phyloP scores from a whole-genome alignment of 92 coral and sea anemone species.

The Phenganax stokvisi region DNA sequence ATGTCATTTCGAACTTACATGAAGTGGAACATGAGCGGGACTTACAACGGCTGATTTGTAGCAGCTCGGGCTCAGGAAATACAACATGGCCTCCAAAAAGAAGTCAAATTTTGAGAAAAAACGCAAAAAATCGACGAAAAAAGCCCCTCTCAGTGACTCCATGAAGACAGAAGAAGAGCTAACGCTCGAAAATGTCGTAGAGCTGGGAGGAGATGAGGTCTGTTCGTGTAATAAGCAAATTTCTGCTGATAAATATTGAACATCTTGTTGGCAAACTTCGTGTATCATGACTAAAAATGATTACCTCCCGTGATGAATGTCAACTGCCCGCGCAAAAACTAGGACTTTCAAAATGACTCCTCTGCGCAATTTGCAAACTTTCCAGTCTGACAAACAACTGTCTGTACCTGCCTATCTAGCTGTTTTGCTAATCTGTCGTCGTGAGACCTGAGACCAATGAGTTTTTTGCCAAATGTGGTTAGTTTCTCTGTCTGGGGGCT shows the following conservation, averaged over 20 bases:
- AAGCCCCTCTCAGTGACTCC: not conserved
- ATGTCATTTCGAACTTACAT: not conserved
- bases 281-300: too few species aligned
- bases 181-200: constrained; percentile 68
- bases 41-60: not conserved
- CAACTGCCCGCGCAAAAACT: too few species aligned
- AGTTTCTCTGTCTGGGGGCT: too few species aligned
- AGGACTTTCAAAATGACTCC: too few species aligned
- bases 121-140: constrained; percentile 45
- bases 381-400: too few species aligned
- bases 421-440: too few species aligned
- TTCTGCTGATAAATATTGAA: not conserved
- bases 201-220: constrained; percentile 91
- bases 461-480: too few species aligned
- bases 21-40: not conserved
- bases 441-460: too few species aligned
- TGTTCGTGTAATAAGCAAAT: not conserved
- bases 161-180: constrained; percentile 44
- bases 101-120: constrained; percentile 44
- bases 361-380: too few species aligned
- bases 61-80: constrained; percentile 31
- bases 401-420: too few species aligned
- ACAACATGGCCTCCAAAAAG: constrained; percentile 88
- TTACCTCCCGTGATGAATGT: too few species aligned
- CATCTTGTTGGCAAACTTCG: too few species aligned